phyloP scores from a whole-genome alignment of 2,113 vertebrate genomes.

The Sitta europaea region DNA sequence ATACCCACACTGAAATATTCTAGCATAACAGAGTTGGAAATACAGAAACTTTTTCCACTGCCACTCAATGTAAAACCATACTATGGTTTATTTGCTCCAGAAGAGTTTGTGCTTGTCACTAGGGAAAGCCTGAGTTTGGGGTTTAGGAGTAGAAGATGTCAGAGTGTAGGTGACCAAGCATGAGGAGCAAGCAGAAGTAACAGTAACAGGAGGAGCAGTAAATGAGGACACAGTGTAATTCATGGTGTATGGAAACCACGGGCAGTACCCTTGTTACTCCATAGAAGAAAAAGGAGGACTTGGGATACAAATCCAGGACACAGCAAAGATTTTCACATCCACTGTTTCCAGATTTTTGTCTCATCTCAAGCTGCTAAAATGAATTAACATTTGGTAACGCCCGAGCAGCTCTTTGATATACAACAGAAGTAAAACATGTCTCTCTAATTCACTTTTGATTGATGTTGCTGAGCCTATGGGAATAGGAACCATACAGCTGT shows the following conservation, averaged over 20 bases:
- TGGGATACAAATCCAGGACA: background rate
- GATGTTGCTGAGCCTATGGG: background rate
- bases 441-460: background rate
- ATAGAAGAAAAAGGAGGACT: background rate
- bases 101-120: background rate
- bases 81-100: background rate
- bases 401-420: background rate
- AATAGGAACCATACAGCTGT: background rate
- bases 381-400: background rate
- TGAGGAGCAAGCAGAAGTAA: background rate
- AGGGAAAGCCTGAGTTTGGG: background rate
- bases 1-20: background rate
- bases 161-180: background rate
- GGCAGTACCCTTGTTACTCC: background rate
- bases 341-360: background rate
- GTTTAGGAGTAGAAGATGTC: background rate
- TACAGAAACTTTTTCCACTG: background rate
- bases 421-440: background rate
- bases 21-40: background rate
- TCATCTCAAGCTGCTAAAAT: background rate
- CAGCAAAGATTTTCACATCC: background rate
- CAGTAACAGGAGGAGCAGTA: background rate
- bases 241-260: background rate
- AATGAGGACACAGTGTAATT: background rate
- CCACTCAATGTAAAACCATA: background rate